phyloP scores from a whole-genome alignment of 2,888 invertebrate species.

The Stratiomys singularior region DNA sequence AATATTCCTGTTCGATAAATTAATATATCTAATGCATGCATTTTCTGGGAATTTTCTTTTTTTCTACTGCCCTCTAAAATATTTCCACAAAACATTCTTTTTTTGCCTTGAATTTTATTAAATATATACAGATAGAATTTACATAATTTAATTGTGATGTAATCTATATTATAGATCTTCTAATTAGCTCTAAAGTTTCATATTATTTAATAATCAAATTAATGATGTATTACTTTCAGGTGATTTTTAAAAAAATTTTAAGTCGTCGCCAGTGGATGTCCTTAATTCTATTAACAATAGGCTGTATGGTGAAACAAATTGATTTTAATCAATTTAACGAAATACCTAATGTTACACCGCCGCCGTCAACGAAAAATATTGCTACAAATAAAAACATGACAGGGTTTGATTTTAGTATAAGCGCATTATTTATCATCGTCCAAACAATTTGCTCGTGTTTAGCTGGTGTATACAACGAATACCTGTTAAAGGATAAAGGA shows the following conservation, averaged over 20 bases:
- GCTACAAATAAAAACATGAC: slow-evolving; percentile 59
- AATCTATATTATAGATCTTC: too few relatives aligned
- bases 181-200: too few relatives aligned
- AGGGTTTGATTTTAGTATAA: slow-evolving; percentile 69
- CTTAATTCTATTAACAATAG: slow-evolving; percentile 82
- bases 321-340: slow-evolving; percentile 65
- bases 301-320: slow-evolving; percentile 91
- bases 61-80: too few relatives aligned
- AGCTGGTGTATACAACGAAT: slow-evolving; percentile 96
- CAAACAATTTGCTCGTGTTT: slow-evolving; percentile 92
- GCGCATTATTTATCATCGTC: slow-evolving; percentile 74
- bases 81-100: too few relatives aligned
- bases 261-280: slow-evolving; percentile 89
- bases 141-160: too few relatives aligned
- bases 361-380: slow-evolving; percentile 42
- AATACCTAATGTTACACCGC: slow-evolving; percentile 20
- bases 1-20: too few relatives aligned
- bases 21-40: too few relatives aligned
- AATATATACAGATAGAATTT: too few relatives aligned
- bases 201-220: neutral
- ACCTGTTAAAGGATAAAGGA: slow-evolving; percentile 86
- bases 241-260: slow-evolving; percentile 85
- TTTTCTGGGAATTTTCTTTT: too few relatives aligned
- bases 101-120: too few relatives aligned
- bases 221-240: slow-evolving; percentile 66